Conservation (phyloP, 2,797 vertebrate species). For the Apogon talboti region DNA sequence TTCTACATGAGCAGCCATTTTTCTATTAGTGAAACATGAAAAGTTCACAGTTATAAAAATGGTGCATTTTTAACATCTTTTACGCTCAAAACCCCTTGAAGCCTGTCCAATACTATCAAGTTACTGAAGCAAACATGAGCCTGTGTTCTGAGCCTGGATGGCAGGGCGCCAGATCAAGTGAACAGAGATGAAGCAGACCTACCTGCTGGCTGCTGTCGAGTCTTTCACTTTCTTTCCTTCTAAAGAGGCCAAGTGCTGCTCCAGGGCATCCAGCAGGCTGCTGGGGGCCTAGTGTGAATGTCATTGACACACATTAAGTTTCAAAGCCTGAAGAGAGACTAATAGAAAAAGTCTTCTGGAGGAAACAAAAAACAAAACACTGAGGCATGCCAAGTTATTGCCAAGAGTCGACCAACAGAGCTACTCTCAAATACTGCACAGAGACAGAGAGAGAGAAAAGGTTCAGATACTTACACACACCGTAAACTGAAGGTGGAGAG, state of each 20-base stretch:
- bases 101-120: conserved; percentile 15
- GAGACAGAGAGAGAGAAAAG: conserved; percentile 69
- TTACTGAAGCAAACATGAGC: conserved; percentile 20
- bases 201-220: conserved; percentile 96
- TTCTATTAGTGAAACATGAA: background rate
- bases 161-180: background rate
- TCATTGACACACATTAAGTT: conserved; percentile 54
- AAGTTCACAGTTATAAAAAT: background rate
- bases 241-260: conserved; percentile 95
- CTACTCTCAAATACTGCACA: conserved; percentile 53
- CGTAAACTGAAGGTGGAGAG: conserved; percentile 81
- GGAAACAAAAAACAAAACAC: conserved; percentile 14
- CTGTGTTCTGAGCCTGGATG: background rate
- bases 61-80: background rate
- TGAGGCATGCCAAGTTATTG: conserved; percentile 40
- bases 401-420: conserved; percentile 41
- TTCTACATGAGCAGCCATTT: background rate
- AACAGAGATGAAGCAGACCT: conserved; percentile 38
- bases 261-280: conserved; percentile 94
- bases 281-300: conserved; percentile 88
- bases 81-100: background rate
- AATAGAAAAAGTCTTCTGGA: conserved; percentile 1
- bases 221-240: conserved; percentile 98
- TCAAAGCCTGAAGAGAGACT: conserved; percentile 21
- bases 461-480: conserved; percentile 84